Base-by-base conservation (phyloP, 2,888 invertebrate species). In the Ochropacha duplaris region DNA sequence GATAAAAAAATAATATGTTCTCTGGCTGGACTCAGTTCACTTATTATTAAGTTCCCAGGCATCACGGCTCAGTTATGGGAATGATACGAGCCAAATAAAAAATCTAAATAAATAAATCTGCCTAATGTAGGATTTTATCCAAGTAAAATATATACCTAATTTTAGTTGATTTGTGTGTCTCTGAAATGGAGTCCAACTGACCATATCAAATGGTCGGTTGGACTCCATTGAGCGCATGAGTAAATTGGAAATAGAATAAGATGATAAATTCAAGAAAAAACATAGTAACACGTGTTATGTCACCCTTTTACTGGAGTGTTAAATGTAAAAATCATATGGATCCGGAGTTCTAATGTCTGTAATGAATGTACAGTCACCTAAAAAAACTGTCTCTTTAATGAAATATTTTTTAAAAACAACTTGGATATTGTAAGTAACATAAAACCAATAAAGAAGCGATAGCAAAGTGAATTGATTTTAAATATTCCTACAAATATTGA, bases 31-130 rank as follows among this genome's bases (percentile, higher is more conserved):
- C 81, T 73, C 65, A 74, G 76, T 79, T 81, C 76, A 84, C 82
- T 83, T 84, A 83, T 80, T 84, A 73, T 73, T n/a, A n/a, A n/a
- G 75, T 83, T 84, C 83, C 81, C 83, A 81, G 74, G 76, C 44
- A 16, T 39, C 39, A 9, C 44, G 19, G 1, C 19, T 19, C n/a
- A n/a, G 19, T 44, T n/a, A 9, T 44, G 44, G 19, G 44, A 44
- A 44, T 1, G 19, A 44, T 44, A 19, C 19, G 19, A 19, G 16
- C 39, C 1, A 16, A 36, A 36, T 36, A n/a, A 5, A 14, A 39
- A 12, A 31, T 3, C 12, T 31, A 31, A 2, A 12, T 4, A 31
- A 12, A 31, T 31, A 12, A 31, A 31, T 12, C 2, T 31, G 6
- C n/a, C n/a, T n/a, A n/a, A n/a, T n/a, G n/a, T n/a, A n/a, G n/a